Evolutionary conservation across 2,113 vertebrate species (phyloP), one percentile per base, ranked within the genome.

Genomic region (Xenus cinereus): DNA sequence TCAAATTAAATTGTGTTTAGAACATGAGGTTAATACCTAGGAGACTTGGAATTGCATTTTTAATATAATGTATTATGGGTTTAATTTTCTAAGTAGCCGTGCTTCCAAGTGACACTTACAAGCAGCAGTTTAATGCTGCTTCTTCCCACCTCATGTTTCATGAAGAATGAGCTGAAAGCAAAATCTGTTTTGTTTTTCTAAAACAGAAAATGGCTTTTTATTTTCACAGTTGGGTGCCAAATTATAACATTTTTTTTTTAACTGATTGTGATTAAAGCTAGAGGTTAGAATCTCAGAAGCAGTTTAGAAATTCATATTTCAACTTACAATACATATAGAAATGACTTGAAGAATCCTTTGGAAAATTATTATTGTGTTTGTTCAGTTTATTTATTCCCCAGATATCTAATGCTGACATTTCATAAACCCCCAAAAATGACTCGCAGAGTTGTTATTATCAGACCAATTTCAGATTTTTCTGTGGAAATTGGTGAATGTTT

Each of bases 71-170:
- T 69, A 74, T 94, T 94, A 96, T 43, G 69, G 43, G 27, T 89
- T 88, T 96, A 85, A 94, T 97, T 97, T 96, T 80, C 62, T 94
- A 90, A 97, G 81, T 94, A 97, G 53, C 73, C 27, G 0, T 95
- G 39, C 43, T 91, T 97, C 84, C 75, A 89, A 81, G 46, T 93
- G 95, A 60, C 54, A 46, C 82, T 87, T 97, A 46, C 18, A 94
- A 87, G 56, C 89, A 86, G 35, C 60, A 91, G 41, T 80, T 84
- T 85, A 87, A 84, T 90, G 59, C 23, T 46, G 35, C 72, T 81
- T 62, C 82, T 90, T 90, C 41, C 32, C 26, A 43, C 41, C 27
- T 77, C 35, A 41, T 43, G 21, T 64, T 69, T 86, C 67, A 18
- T 35, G 67, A 95, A 79, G 57, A 78, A 63, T 32, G 17, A 86